These are phyloP conservation scores for Heliconius charithonia DNA, from an alignment of 2,888 invertebrate species.

Conservation along the genomic window DNA sequence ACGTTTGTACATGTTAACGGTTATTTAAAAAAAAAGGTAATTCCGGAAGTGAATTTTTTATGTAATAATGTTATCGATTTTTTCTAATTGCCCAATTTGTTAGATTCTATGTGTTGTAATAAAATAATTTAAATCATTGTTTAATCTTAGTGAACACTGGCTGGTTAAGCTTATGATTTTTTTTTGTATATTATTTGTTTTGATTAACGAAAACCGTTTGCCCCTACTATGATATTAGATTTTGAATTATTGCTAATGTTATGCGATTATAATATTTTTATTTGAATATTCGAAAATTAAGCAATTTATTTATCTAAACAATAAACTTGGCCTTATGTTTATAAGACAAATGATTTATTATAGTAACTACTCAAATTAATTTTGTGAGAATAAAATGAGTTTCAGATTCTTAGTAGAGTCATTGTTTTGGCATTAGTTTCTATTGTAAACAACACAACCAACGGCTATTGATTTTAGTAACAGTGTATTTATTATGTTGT, in stretches of 20 bases:
- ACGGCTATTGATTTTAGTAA: constrained; percentile 6
- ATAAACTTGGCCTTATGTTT: neutral
- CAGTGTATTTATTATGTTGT: neutral
- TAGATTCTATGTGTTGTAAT: neutral
- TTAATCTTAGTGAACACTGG: neutral
- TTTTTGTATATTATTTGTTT: constrained; percentile 8
- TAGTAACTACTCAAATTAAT: neutral
- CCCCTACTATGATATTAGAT: constrained; percentile 26
- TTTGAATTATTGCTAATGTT: neutral
- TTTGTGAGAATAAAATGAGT: constrained; percentile 23
- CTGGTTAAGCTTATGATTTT: constrained; percentile 8
- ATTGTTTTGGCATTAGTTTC: constrained; percentile 28
- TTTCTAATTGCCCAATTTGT: neutral
- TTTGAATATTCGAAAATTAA: neutral
- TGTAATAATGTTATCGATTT: constrained; percentile 2
- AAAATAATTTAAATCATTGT: neutral
- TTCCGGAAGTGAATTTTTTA: constrained; percentile 7
- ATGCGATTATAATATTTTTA: neutral
- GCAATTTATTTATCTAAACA: neutral
- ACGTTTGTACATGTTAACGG: constrained; percentile 27
- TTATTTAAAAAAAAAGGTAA: constrained; percentile 47
- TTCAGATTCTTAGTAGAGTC: constrained; percentile 18
- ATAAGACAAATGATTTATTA: neutral
- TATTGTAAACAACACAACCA: constrained; percentile 33
- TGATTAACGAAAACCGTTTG: constrained; percentile 8